Evolutionary conservation across 2,113 vertebrate species (phyloP), one percentile per base, ranked within the genome.

Genomic region (Oreochromis niloticus): DNA sequence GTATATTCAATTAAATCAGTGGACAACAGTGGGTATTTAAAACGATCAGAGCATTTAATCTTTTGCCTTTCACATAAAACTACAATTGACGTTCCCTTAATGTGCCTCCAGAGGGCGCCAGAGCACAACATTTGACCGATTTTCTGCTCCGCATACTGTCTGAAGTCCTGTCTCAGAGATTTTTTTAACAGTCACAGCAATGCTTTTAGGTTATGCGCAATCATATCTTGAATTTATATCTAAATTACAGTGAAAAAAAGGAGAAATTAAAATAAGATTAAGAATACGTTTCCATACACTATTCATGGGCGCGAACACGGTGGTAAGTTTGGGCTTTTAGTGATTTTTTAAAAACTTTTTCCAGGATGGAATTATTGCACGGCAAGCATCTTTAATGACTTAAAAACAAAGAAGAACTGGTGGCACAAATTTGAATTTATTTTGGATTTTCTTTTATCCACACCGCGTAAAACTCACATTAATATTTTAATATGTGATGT

Each of bases 31-130:
- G 43, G 24, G 27, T 50, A 78, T 32, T 50, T 50, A 17, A 32
- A 78, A 32, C 3, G 9, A 32, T 48, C 19, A 32, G 7, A 50
- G 17, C 24, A 30, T 50, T 66, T 50, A 11, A 30, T 50, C 24
- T 32, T 75, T 78, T 78, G 9, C 17, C 16, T 48, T 78, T 16
- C 9, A 16, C 7, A 17, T 83, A 2, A 24, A 39, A 54, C 30
- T 80, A n/a, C 3, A 81, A 34, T 82, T 41, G 27, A 61, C 50
- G 36, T 90, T 16, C 22, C 7, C 78, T 48, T 50, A 43, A 10
- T 90, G 27, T 11, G 75, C 66, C 95, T 79, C 75, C 85, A 92
- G 95, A 80, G 82, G 93, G 91, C 91, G 83, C 83, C 87, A 95
- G 30, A 93, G 13, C 8, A 83, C 84, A 86, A 84, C 66, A 6